A percentile compares a stretch with the other conserved stretches of the same genome.
phyloP scores from a whole-genome alignment of 2,797 vertebrate genomes.

The Sciurus carolinensis region DNA sequence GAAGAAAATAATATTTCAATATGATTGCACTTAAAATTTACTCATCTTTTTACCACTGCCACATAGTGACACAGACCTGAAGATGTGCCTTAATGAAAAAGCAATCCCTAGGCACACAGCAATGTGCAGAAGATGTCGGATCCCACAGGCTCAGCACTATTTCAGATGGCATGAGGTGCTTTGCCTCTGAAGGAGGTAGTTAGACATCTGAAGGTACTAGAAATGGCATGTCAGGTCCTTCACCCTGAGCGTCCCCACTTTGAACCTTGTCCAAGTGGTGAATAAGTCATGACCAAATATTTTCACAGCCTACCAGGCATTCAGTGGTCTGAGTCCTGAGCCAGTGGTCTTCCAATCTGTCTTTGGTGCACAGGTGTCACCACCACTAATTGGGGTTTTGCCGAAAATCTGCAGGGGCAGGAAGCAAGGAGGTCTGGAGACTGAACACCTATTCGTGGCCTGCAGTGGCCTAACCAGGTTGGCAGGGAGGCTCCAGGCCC shows the following conservation, averaged over 20 bases:
- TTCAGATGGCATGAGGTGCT: neutral
- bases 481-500: neutral
- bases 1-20: slow-evolving; percentile 12
- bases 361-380: slow-evolving; percentile 35
- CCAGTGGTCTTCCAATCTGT: slow-evolving; percentile 60
- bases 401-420: slow-evolving; percentile 37
- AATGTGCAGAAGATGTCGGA: neutral
- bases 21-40: neutral
- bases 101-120: neutral
- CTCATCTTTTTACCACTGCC: neutral
- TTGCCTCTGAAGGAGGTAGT: neutral
- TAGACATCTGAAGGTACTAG: neutral
- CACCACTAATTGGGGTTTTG: slow-evolving; percentile 63
- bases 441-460: slow-evolving; percentile 4
- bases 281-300: slow-evolving; percentile 72
- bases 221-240: neutral
- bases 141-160: neutral
- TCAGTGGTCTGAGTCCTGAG: slow-evolving; percentile 44
- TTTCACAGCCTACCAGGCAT: slow-evolving; percentile 68
- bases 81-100: neutral
- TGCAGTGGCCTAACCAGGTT: neutral
- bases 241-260: neutral
- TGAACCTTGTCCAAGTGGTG: slow-evolving; percentile 63
- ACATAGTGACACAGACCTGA: neutral
- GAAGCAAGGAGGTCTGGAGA: slow-evolving; percentile 2